phyloP scores from a whole-genome alignment of 2,888 invertebrate genomes.

The Archaeoteleia sp. region DNA sequence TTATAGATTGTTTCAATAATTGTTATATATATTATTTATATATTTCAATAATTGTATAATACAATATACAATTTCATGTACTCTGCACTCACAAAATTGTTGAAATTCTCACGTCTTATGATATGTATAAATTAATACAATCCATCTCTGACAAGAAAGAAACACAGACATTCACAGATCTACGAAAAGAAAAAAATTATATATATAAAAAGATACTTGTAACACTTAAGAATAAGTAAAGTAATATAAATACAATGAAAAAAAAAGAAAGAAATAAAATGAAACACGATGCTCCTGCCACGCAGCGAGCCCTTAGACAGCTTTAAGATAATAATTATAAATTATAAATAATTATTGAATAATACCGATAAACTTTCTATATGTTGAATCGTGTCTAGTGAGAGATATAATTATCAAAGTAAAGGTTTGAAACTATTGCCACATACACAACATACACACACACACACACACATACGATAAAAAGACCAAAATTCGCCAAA shows the following conservation, averaged over 20 bases:
- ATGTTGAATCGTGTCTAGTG: conserved; percentile 74
- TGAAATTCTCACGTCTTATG: no score
- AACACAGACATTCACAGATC: conserved; percentile 35
- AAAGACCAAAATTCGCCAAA: conserved; percentile 41
- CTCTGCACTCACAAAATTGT: no score
- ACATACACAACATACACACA: conserved; percentile 57
- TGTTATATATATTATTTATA: no score
- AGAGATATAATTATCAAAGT: conserved; percentile 70
- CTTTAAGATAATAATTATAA: conserved; percentile 73
- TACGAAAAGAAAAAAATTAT: conserved; percentile 27
- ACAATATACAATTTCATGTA: no score
- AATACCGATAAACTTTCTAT: conserved; percentile 74
- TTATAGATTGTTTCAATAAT: not conserved
- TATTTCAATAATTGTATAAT: no score
- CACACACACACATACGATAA: conserved; percentile 10
- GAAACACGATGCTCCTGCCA: conserved; percentile 71
- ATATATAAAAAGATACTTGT: conserved; percentile 34
- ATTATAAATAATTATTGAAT: conserved; percentile 73
- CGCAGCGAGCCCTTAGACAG: conserved; percentile 73
- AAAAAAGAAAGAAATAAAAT: conserved; percentile 52
- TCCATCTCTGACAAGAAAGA: conserved; percentile 35
- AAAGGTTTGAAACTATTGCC: conserved; percentile 65
- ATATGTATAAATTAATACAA: conserved; percentile 23
- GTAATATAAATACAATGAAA: conserved; percentile 54
- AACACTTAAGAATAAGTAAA: conserved; percentile 55